Percentiles rank a stretch among this genome's conserved stretches.
Evolutionary conservation across 1,140 invertebrate genomes (phyloP).

Genomic region (Akabosia matsudoensis): DNA sequence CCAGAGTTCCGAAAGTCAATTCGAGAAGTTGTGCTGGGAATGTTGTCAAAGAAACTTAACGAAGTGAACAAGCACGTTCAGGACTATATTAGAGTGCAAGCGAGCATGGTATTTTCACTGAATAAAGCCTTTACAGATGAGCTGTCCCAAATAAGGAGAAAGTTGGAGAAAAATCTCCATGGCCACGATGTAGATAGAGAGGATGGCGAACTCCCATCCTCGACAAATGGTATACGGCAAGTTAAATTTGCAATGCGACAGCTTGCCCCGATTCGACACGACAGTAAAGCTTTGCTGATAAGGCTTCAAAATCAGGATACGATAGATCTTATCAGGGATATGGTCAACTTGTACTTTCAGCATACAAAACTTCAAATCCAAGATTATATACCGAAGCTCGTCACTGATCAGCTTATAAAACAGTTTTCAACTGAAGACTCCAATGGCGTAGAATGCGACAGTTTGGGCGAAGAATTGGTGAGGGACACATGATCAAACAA

Average conservation of each 20-base stretch:
- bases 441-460: too few species aligned
- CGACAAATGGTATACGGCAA: background rate
- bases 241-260: background rate
- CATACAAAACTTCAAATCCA: background rate
- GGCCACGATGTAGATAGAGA: background rate
- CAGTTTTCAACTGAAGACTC: background rate
- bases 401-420: background rate
- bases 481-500: background rate
- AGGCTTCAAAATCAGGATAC: background rate
- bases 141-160: background rate
- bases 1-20: background rate
- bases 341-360: background rate
- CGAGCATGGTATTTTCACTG: background rate
- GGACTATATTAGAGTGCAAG: background rate
- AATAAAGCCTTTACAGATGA: background rate
- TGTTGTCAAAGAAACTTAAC: background rate
- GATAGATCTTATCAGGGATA: background rate
- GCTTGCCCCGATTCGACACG: background rate
- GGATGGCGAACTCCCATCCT: background rate
- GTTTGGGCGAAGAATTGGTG: slow-evolving; percentile 1
- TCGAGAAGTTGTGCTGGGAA: background rate
- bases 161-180: background rate
- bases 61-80: background rate
- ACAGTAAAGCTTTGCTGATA: background rate
- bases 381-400: slow-evolving; percentile 1